Evolutionary conservation across 1,140 invertebrate species (phyloP).

Genomic region (Trinorchestia longiramus): DNA sequence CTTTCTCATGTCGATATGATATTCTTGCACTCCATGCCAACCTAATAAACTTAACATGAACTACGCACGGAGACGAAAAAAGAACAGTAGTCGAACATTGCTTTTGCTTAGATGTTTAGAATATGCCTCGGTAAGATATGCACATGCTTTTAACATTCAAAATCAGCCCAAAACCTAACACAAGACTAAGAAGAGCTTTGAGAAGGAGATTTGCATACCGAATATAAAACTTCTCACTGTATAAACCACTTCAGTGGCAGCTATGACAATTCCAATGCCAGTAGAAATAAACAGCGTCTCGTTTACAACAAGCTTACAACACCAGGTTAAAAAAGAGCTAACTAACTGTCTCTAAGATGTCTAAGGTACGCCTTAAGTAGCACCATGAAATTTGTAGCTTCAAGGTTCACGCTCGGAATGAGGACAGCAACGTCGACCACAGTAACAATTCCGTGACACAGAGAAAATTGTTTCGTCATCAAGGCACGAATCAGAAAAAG

Average conservation of each 20-base stretch:
- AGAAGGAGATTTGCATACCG: neutral
- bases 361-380: conserved; percentile 12
- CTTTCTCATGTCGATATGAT: neutral
- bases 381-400: conserved; percentile 24
- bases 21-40: neutral
- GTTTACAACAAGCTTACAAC: neutral
- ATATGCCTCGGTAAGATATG: neutral
- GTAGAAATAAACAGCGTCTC: neutral
- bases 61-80: neutral
- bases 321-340: conserved; percentile 1
- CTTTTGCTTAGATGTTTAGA: neutral
- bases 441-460: neutral
- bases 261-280: neutral
- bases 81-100: neutral
- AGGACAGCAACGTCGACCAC: neutral
- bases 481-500: neutral
- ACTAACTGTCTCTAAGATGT: neutral
- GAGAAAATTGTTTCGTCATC: neutral
- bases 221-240: neutral
- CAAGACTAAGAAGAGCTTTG: neutral
- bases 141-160: no score
- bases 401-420: neutral
- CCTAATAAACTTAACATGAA: neutral
- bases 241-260: neutral
- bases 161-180: neutral